phyloP scores from a whole-genome alignment of 2,888 invertebrate genomes.

The Drosophila anomelani region DNA sequence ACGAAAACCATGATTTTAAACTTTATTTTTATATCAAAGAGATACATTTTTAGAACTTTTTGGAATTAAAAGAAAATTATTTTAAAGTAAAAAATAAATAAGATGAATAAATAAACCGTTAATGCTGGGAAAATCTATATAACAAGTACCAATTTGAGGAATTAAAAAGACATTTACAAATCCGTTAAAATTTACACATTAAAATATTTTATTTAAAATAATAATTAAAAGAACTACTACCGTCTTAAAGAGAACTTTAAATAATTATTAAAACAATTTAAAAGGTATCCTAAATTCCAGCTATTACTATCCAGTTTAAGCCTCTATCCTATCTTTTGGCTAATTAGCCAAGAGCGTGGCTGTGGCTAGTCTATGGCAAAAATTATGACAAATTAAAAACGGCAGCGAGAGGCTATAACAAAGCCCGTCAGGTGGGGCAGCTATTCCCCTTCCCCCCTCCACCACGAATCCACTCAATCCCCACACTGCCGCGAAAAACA shows the following conservation, averaged over 20 bases:
- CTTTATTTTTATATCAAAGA: too few relatives aligned
- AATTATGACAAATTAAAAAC: constrained; percentile 78
- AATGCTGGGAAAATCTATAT: neutral
- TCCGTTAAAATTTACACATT: rapidly evolving
- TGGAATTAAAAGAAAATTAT: neutral
- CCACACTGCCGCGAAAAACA: constrained; percentile 33
- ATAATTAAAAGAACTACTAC: neutral
- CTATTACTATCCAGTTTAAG: neutral
- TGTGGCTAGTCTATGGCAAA: constrained; percentile 45
- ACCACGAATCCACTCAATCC: constrained; percentile 3
- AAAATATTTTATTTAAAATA: neutral
- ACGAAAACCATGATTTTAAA: neutral
- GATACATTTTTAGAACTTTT: neutral
- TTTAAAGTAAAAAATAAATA: neutral
- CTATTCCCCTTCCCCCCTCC: neutral
- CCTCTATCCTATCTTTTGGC: constrained; percentile 34
- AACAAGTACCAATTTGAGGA: neutral
- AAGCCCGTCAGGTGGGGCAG: constrained; percentile 42
- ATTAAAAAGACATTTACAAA: neutral
- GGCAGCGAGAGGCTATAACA: constrained; percentile 48
- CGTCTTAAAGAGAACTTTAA: neutral
- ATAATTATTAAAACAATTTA: neutral
- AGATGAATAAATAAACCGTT: neutral
- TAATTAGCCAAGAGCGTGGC: constrained; percentile 58
- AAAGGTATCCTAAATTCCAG: neutral